phyloP scores from a whole-genome alignment of 2,888 invertebrate genomes.

The Diogma glabrata region DNA sequence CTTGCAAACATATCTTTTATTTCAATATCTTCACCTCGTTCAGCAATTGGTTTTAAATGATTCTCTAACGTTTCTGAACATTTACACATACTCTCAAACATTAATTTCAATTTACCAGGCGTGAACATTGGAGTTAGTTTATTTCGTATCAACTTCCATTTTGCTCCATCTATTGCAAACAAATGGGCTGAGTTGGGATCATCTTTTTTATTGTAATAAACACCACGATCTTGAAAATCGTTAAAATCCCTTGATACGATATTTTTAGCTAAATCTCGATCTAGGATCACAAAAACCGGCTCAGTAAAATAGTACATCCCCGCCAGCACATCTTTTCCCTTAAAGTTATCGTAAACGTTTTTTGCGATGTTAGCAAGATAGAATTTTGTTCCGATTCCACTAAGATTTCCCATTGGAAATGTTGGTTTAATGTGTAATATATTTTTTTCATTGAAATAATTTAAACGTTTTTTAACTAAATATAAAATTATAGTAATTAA shows the following conservation, averaged over 20 bases:
- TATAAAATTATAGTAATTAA: neutral
- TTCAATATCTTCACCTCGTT: constrained; percentile 24
- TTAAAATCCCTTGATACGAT: constrained; percentile 32
- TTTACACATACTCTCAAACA: constrained; percentile 27
- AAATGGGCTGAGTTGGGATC: constrained; percentile 32
- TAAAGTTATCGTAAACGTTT: constrained; percentile 15
- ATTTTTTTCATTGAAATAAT: constrained; percentile 22
- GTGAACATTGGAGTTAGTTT: constrained; percentile 39
- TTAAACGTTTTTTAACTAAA: constrained; percentile 10
- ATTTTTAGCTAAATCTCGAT: constrained; percentile 27
- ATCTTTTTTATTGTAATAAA: constrained; percentile 26
- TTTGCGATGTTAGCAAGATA: constrained; percentile 23
- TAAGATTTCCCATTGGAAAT: constrained; percentile 23
- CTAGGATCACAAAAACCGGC: constrained; percentile 14
- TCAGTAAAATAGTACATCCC: constrained; percentile 17
- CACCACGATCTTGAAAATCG: constrained; percentile 31
- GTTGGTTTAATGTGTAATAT: constrained; percentile 28
- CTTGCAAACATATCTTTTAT: constrained; percentile 29
- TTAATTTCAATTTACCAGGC: constrained; percentile 38
- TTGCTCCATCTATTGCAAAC: constrained; percentile 30
- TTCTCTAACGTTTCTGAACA: constrained; percentile 22
- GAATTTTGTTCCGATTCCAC: constrained; percentile 20
- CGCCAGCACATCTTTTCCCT: constrained; percentile 13
- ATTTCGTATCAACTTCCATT: constrained; percentile 38
- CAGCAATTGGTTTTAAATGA: constrained; percentile 17